phyloP scores from a whole-genome alignment of 2,888 invertebrate species.

The Oscheius sp. region DNA sequence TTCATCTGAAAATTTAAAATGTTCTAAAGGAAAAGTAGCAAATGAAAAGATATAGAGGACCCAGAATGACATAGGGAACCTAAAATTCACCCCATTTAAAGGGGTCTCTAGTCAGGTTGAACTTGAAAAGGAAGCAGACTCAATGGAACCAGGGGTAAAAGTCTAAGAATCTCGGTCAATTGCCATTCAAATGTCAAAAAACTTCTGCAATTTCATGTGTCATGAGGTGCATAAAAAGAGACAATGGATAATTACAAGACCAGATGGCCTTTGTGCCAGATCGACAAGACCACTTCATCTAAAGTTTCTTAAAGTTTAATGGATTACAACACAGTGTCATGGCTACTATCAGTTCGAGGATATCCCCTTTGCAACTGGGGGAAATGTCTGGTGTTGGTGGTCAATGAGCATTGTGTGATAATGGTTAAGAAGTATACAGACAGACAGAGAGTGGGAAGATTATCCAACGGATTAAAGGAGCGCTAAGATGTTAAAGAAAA shows the following conservation, averaged over 20 bases:
- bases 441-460: neutral
- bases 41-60: too few relatives aligned
- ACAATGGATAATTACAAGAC: conserved; percentile 11
- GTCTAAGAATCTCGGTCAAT: neutral
- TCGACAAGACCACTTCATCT: neutral
- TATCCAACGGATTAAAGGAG: neutral
- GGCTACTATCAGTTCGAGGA: neutral
- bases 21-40: neutral
- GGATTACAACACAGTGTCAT: conserved; percentile 7
- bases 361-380: conserved; percentile 3
- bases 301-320: neutral
- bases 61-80: too few relatives aligned
- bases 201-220: conserved; percentile 16
- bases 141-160: neutral
- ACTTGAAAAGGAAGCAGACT: neutral
- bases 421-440: too few relatives aligned
- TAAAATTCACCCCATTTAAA: neutral
- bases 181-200: neutral
- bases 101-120: too few relatives aligned
- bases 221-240: conserved; percentile 4
- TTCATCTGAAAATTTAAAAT: conserved; percentile 28
- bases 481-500: too few relatives aligned
- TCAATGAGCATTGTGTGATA: too few relatives aligned
- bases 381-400: neutral
- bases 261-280: neutral